phyloP scores from a whole-genome alignment of 2,888 invertebrate species.

The Caenorhabditis doughertyi region DNA sequence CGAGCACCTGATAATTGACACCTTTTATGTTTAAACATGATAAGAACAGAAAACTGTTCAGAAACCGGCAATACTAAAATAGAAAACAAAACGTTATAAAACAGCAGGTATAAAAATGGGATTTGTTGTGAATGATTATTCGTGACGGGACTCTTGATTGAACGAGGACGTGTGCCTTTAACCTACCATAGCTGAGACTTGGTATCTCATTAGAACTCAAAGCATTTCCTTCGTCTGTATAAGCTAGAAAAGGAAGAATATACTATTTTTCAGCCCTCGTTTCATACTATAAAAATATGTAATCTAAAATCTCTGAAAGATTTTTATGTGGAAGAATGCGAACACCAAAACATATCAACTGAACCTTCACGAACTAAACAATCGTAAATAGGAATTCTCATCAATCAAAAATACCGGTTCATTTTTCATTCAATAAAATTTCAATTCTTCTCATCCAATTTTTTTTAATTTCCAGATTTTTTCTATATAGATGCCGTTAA shows the following conservation, averaged over 20 bases:
- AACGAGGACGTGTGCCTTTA: not conserved
- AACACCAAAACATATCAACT: not conserved
- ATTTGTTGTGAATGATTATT: not conserved
- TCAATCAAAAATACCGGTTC: slow-evolving; percentile 41
- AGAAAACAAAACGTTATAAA: not conserved
- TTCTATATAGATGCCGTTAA: not conserved
- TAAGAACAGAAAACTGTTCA: not conserved
- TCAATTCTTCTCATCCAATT: slow-evolving; percentile 1
- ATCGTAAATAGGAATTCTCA: not conserved
- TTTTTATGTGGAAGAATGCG: not conserved
- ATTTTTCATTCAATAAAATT: not conserved
- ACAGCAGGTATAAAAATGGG: not conserved
- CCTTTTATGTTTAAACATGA: slow-evolving; percentile 11
- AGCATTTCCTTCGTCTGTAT: too few species aligned
- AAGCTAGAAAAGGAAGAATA: too few species aligned
- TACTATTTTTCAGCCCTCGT: too few species aligned
- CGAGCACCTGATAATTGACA: slow-evolving; percentile 38
- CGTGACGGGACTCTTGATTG: not conserved
- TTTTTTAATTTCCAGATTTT: not conserved
- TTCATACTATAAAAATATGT: too few species aligned
- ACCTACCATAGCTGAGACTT: not conserved
- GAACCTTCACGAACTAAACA: not conserved
- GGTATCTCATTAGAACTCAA: too few species aligned
- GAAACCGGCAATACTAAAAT: slow-evolving; percentile 34
- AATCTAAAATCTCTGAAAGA: not conserved